A percentile compares a stretch with the other conserved stretches of the same genome.
Evolutionary conservation across 2,113 vertebrate species (phyloP).

Genomic region (Podocnemis expansa): DNA sequence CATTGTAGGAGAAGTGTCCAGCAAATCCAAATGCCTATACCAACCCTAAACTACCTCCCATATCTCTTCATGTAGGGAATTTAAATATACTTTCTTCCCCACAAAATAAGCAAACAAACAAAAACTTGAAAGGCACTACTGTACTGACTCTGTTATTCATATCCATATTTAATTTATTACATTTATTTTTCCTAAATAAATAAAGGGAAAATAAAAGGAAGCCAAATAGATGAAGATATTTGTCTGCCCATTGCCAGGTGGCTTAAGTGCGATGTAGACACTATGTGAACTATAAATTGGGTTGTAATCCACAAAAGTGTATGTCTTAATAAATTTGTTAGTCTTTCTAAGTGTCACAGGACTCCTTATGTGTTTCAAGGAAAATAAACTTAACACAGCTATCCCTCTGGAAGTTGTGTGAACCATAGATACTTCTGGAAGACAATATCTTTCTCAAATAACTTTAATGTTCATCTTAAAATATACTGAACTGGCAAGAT

Average conservation of each 20-base stretch:
- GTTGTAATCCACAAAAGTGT: too few relatives aligned
- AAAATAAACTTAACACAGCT: too few relatives aligned
- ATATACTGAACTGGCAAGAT: background rate
- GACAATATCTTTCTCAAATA: background rate
- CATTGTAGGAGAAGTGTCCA: background rate
- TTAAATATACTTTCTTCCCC: background rate
- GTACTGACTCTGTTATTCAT: background rate
- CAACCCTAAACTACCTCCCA: background rate
- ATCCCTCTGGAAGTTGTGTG: background rate
- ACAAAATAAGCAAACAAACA: background rate
- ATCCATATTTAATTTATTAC: background rate
- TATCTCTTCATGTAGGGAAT: background rate
- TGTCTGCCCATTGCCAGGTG: background rate
- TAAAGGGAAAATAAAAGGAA: background rate
- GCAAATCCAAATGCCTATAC: background rate
- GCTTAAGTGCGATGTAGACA: background rate
- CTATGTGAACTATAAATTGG: background rate
- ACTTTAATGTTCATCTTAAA: slow-evolving; percentile 2
- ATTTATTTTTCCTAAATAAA: background rate
- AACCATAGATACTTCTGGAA: background rate
- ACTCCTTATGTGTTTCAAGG: too few relatives aligned
- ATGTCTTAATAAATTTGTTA: too few relatives aligned
- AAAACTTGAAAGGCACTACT: background rate
- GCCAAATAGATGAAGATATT: background rate
- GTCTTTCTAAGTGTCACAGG: too few relatives aligned